Percentiles rank a stretch among this genome's conserved stretches.
phyloP scores from a whole-genome alignment of 2,888 invertebrate species.

The Pegoplata infirma region DNA sequence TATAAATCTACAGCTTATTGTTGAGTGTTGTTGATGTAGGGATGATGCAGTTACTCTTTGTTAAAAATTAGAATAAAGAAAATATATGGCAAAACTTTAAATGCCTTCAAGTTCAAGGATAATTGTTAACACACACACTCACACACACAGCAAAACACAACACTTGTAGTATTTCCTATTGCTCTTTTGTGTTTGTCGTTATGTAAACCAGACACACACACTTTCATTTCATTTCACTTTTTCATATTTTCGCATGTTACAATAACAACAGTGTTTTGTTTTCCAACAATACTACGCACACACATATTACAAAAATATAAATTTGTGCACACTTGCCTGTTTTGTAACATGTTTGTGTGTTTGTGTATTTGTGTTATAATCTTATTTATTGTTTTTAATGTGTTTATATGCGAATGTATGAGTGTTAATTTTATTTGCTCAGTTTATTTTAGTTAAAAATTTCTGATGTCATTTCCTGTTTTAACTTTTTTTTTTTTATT shows the following conservation, averaged over 20 bases:
- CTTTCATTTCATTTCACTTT: background rate
- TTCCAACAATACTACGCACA: background rate
- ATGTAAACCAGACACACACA: no score
- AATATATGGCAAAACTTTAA: slow-evolving; percentile 43
- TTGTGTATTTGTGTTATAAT: background rate
- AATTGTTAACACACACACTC: slow-evolving; percentile 26
- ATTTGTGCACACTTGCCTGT: background rate
- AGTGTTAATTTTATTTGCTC: background rate
- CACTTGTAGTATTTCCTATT: no score
- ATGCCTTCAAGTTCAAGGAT: slow-evolving; percentile 62
- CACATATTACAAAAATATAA: background rate
- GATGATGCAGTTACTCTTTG: slow-evolving; percentile 10
- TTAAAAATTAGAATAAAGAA: background rate
- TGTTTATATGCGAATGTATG: background rate
- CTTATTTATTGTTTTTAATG: background rate
- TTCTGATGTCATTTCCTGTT: background rate
- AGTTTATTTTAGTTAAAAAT: background rate
- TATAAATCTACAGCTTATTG: slow-evolving; percentile 19
- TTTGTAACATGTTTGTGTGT: background rate
- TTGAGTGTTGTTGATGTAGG: no score
- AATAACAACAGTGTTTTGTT: no score
- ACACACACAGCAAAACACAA: no score
- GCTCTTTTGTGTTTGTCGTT: background rate
- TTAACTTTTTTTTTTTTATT: no score
- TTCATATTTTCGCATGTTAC: background rate